These are phyloP conservation scores for Liasis olivaceus DNA, from an alignment of 2,797 vertebrate species.

Conservation along the genomic window DNA sequence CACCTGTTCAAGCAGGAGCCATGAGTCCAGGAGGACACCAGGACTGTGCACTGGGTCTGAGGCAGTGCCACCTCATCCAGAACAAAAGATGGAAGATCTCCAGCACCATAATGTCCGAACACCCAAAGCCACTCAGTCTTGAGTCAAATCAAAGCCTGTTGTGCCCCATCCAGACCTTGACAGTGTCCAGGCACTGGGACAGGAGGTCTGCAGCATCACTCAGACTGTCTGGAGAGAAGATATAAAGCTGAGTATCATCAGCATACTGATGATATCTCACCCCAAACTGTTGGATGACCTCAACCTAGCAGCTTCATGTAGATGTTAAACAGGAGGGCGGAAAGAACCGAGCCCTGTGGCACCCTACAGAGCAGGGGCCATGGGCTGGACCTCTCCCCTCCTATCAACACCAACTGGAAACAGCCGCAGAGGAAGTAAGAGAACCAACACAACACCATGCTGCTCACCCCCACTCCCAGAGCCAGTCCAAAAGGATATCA, in stretches of 20 bases:
- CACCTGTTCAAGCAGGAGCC: no score
- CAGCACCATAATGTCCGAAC: background rate
- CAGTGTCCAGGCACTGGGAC: background rate
- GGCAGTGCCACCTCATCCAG: no score
- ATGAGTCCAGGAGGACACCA: no score
- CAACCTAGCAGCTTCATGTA: background rate
- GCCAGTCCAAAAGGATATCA: no score
- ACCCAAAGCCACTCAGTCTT: no score
- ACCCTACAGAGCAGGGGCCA: background rate
- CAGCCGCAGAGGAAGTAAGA: no score
- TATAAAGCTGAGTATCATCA: background rate
- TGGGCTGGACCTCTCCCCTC: background rate
- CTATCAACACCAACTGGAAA: no score
- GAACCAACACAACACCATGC: no score
- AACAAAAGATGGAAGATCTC: background rate
- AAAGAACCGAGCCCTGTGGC: background rate
- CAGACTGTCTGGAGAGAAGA: background rate
- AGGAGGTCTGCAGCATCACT: background rate
- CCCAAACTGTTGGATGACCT: background rate
- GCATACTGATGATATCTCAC: background rate
- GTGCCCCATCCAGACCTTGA: background rate
- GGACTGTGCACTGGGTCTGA: no score
- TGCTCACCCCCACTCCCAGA: no score
- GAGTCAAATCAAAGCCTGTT: background rate
- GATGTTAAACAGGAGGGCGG: background rate